phyloP scores from a whole-genome alignment of 2,888 invertebrate species.

The Trichogramma evanescens region DNA sequence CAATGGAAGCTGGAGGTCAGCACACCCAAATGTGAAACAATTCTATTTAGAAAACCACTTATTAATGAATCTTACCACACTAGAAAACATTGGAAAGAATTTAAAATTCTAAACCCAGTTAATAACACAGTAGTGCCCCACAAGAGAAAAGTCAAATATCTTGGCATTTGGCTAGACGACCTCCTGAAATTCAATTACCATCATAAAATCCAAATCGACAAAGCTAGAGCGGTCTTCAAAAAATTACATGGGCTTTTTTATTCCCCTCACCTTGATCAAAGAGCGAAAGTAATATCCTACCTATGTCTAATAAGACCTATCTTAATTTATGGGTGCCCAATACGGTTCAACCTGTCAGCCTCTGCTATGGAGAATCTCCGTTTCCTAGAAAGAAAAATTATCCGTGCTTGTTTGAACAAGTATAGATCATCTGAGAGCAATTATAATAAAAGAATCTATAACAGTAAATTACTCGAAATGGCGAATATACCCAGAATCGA shows the following conservation, averaged over 20 bases:
- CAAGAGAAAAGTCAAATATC: constrained; percentile 2
- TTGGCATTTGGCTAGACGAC: constrained; percentile 11
- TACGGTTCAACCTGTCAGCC: constrained; percentile 15
- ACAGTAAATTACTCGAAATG: constrained; percentile 8
- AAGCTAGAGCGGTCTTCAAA: constrained; percentile 19
- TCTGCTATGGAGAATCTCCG: constrained; percentile 12
- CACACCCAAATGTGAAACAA: too few relatives aligned
- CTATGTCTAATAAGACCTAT: constrained; percentile 18
- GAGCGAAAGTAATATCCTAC: constrained; percentile 20
- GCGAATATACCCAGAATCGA: constrained; percentile 15
- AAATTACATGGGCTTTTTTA: constrained; percentile 16
- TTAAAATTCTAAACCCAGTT: too few relatives aligned
- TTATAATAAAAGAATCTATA: constrained; percentile 6
- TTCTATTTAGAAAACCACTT: too few relatives aligned
- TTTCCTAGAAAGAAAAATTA: constrained; percentile 17
- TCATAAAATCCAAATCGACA: constrained; percentile 6
- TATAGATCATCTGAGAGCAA: constrained; percentile 3
- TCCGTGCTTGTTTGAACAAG: constrained; percentile 8
- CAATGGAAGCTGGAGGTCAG: too few relatives aligned
- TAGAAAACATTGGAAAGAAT: too few relatives aligned
- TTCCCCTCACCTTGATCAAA: constrained; percentile 7
- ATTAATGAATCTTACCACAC: too few relatives aligned
- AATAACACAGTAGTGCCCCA: too few relatives aligned
- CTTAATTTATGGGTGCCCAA: constrained; percentile 15
- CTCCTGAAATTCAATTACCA: constrained; percentile 5